A percentile compares a stretch with the other conserved stretches of the same genome.
phyloP scores from a whole-genome alignment of 2,797 vertebrate species.

The Anguilla megastoma region DNA sequence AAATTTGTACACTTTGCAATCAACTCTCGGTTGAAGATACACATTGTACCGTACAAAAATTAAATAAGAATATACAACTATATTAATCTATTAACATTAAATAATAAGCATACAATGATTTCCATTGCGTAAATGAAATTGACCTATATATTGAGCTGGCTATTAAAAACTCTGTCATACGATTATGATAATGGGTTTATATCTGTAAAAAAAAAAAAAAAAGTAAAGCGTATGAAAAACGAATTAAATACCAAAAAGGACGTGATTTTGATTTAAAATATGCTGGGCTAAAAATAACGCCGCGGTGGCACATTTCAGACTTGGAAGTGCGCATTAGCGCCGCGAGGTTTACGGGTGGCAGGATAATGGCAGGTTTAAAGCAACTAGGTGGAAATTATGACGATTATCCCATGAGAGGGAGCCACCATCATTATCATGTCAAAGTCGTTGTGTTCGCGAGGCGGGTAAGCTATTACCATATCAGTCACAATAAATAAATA shows the following conservation, averaged over 20 bases:
- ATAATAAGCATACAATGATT: slow-evolving; percentile 22
- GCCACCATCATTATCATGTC: slow-evolving; percentile 47
- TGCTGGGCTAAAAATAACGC: slow-evolving; percentile 6
- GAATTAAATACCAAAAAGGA: neutral
- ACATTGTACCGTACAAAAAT: neutral
- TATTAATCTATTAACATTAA: neutral
- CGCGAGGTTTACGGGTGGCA: slow-evolving; percentile 36
- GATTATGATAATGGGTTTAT: slow-evolving; percentile 37
- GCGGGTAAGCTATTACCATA: slow-evolving; percentile 48
- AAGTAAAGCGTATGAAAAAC: neutral
- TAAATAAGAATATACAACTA: neutral
- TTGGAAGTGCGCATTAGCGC: slow-evolving; percentile 8
- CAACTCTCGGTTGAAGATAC: neutral
- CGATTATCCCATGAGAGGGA: slow-evolving; percentile 51
- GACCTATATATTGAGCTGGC: slow-evolving; percentile 5
- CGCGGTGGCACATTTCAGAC: neutral
- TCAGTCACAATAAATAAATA: slow-evolving; percentile 47
- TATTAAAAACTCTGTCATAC: slow-evolving; percentile 28
- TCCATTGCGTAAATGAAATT: slow-evolving; percentile 5
- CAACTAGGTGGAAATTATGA: slow-evolving; percentile 58
- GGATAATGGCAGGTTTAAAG: slow-evolving; percentile 60
- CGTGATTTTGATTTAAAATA: slow-evolving; percentile 33
- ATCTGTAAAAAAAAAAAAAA: slow-evolving; percentile 6
- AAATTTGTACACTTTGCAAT: neutral
- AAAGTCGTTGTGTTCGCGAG: slow-evolving; percentile 50